Conservation (phyloP, 2,888 invertebrate genomes). For the Nephrotoma guestfalica region DNA sequence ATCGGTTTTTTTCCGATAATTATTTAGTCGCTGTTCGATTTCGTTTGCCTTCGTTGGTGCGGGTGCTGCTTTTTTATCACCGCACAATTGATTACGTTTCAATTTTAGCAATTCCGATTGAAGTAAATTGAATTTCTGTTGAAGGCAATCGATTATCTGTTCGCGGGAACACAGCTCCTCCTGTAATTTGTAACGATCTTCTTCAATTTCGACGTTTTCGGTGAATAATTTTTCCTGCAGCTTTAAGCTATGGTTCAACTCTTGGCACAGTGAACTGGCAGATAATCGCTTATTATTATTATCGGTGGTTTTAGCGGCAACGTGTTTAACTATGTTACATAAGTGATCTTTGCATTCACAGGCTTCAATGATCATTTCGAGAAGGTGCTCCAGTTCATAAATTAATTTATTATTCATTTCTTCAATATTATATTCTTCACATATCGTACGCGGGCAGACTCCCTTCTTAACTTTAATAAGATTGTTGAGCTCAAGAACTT, state of each 20-base stretch:
- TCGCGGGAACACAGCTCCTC: constrained; percentile 11
- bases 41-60: neutral
- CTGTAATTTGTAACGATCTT: constrained; percentile 38
- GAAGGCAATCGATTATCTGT: constrained; percentile 10
- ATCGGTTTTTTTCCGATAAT: constrained; percentile 8
- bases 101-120: constrained; percentile 7
- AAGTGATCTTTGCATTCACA: neutral
- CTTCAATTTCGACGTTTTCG: constrained; percentile 52
- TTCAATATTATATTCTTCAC: neutral
- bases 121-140: constrained; percentile 11
- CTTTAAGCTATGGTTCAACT: neutral
- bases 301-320: neutral
- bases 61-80: neutral
- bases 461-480: neutral
- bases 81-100: neutral
- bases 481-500: neutral
- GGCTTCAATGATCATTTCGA: neutral
- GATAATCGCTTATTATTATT: neutral
- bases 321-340: neutral
- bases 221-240: constrained; percentile 50
- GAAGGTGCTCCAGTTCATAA: neutral
- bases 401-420: neutral
- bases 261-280: neutral
- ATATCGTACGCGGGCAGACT: neutral
- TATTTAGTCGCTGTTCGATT: constrained; percentile 5